Conservation (phyloP, 2,797 vertebrate species). For the Lycodopsis pacificus region DNA sequence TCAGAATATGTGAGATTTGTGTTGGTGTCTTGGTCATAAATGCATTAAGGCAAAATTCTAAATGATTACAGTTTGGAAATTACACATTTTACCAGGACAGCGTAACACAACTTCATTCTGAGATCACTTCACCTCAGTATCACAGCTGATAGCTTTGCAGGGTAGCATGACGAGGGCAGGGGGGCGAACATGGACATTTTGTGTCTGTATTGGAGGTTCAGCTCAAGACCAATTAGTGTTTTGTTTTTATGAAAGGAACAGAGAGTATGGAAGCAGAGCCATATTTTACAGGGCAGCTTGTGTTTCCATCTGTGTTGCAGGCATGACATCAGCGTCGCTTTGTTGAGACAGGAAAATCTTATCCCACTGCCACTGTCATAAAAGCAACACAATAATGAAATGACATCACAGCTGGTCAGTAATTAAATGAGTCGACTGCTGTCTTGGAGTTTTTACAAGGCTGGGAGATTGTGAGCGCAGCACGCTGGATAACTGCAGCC, state of each 20-base stretch:
- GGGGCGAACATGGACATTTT: constrained; percentile 1
- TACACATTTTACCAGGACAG: constrained; percentile 2
- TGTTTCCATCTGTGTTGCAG: constrained; percentile 74
- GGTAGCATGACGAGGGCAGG: neutral
- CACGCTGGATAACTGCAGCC: constrained; percentile 26
- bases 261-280: constrained; percentile 32
- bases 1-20: neutral
- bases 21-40: neutral
- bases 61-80: constrained; percentile 15
- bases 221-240: constrained; percentile 45
- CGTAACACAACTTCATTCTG: neutral
- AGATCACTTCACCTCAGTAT: neutral
- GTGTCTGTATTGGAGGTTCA: constrained; percentile 33
- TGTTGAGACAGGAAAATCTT: constrained; percentile 81
- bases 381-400: constrained; percentile 82
- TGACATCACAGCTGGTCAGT: constrained; percentile 74
- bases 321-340: constrained; percentile 80
- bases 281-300: constrained; percentile 74
- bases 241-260: constrained; percentile 50
- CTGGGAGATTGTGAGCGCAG: constrained; percentile 62
- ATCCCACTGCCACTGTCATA: constrained; percentile 74
- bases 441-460: constrained; percentile 71
- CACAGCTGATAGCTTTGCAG: constrained; percentile 7
- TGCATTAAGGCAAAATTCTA: neutral
- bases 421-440: constrained; percentile 81